Evolutionary conservation across 2,888 invertebrate genomes (phyloP).

Genomic region (Oasisia sp.): DNA sequence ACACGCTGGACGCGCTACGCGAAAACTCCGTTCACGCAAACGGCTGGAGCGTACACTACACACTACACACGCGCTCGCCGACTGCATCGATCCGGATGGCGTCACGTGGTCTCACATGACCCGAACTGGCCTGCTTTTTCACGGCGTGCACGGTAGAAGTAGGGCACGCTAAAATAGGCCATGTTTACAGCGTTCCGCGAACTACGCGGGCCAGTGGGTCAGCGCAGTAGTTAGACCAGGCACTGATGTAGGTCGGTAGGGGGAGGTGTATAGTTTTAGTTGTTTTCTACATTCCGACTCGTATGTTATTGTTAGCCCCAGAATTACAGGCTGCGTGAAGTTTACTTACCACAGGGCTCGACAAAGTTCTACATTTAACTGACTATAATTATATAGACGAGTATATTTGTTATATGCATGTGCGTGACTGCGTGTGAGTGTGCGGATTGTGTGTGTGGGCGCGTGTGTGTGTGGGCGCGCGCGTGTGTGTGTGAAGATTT

Average conservation of each 20-base stretch:
- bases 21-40: neutral
- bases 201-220: neutral
- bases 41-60: neutral
- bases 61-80: neutral
- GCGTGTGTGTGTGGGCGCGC: too few species aligned
- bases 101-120: neutral
- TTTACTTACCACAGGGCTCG: too few species aligned
- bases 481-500: too few species aligned
- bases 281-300: neutral
- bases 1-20: neutral
- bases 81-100: neutral
- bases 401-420: too few species aligned
- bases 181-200: neutral
- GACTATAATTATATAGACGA: too few species aligned
- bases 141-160: neutral
- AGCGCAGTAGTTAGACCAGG: neutral
- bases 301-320: too few species aligned
- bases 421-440: too few species aligned
- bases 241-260: too few species aligned
- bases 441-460: too few species aligned
- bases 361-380: too few species aligned
- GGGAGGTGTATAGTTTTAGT: too few species aligned
- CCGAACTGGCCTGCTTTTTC: neutral
- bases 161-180: neutral
- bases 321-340: too few species aligned